A percentile compares a stretch with the other conserved stretches of the same genome.
These are phyloP conservation scores for Chloroceryle inda DNA, from an alignment of 2,797 vertebrate genomes.

Conservation along the genomic window DNA sequence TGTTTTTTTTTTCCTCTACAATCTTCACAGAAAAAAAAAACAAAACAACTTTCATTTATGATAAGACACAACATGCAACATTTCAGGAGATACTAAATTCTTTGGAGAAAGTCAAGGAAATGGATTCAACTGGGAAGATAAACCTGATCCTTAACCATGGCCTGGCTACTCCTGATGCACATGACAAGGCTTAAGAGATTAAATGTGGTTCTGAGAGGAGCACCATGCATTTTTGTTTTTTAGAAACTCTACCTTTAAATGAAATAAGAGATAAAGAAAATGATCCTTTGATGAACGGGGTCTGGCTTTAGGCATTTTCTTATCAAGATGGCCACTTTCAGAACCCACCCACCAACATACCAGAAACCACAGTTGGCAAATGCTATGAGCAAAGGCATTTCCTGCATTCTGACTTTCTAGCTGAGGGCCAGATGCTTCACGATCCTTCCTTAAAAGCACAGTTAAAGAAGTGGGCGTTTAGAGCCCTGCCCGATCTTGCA, in stretches of 20 bases:
- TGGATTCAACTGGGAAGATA: not conserved
- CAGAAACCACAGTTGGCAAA: conserved; percentile 66
- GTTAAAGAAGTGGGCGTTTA: not conserved
- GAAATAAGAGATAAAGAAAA: conserved; percentile 36
- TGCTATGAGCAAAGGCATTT: conserved; percentile 35
- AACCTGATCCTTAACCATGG: not conserved
- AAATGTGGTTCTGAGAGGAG: not conserved
- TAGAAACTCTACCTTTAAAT: conserved; percentile 38
- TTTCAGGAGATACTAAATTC: not conserved
- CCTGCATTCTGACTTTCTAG: conserved; percentile 21
- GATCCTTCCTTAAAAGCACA: conserved; percentile 1
- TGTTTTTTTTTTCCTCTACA: not conserved
- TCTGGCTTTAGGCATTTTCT: conserved; percentile 57
- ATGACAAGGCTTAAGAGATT: not conserved
- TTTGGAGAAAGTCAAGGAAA: not conserved
- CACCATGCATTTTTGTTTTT: not conserved
- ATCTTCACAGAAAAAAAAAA: not conserved
- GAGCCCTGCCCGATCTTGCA: not conserved
- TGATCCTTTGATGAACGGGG: conserved; percentile 11
- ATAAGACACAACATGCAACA: not conserved
- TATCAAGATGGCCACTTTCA: conserved; percentile 46
- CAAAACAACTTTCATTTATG: not conserved
- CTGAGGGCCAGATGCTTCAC: conserved; percentile 38
- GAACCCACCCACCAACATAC: conserved; percentile 68
- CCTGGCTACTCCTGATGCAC: not conserved